Evolutionary conservation across 92 coral and sea anemone species (phyloP).

Genomic region (Muricea muricata): DNA sequence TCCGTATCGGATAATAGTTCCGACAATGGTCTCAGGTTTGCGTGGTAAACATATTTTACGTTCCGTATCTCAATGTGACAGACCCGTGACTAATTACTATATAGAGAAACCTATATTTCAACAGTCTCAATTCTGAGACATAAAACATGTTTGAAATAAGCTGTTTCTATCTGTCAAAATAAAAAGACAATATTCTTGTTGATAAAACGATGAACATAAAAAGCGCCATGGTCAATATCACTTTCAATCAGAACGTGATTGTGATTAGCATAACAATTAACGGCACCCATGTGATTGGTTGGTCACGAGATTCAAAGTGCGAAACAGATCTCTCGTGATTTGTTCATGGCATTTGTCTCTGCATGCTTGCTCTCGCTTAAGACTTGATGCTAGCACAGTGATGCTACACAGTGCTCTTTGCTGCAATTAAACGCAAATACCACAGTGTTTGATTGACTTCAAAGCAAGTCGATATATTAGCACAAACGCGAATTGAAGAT

Average conservation of each 20-base stretch:
- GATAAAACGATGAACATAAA: not conserved
- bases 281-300: not conserved
- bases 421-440: too few relatives aligned
- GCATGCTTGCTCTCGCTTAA: not conserved
- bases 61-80: too few relatives aligned
- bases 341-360: not conserved
- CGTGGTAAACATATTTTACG: too few relatives aligned
- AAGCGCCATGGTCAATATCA: not conserved
- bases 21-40: too few relatives aligned
- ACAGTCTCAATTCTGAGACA: too few relatives aligned
- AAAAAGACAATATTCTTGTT: too few relatives aligned
- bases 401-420: too few relatives aligned
- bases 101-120: too few relatives aligned
- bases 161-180: not conserved
- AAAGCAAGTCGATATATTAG: not conserved
- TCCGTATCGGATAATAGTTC: too few relatives aligned
- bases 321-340: too few relatives aligned
- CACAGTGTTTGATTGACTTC: not conserved
- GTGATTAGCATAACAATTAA: not conserved
- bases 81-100: too few relatives aligned
- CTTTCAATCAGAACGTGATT: not conserved
- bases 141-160: not conserved
- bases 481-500: not conserved
- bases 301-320: conserved; percentile 25
- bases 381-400: not conserved